These are phyloP conservation scores for Carassius gibelio DNA, from an alignment of 2,113 vertebrate genomes.

Conservation along the genomic window DNA sequence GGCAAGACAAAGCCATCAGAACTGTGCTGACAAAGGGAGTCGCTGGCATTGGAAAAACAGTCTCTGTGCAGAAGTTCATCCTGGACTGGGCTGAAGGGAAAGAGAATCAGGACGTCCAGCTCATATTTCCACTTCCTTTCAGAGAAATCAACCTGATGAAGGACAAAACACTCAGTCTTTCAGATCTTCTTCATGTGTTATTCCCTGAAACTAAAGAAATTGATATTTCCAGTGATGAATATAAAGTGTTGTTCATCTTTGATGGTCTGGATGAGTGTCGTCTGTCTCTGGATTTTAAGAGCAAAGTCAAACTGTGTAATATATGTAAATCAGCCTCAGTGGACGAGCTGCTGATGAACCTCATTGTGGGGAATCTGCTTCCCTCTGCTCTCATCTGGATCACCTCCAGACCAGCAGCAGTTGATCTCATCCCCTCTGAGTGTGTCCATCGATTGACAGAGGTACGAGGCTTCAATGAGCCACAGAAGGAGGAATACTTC, in stretches of 20 bases:
- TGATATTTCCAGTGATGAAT: background rate
- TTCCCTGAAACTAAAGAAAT: background rate
- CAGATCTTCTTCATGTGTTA: background rate
- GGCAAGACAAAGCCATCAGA: background rate
- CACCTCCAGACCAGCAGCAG: no score
- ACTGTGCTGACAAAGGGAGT: constrained; percentile 9
- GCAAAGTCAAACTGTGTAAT: no score
- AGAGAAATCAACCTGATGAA: background rate
- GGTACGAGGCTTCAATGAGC: no score
- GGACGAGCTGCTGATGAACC: no score
- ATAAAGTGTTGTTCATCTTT: background rate
- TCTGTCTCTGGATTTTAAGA: no score
- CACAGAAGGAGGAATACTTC: no score
- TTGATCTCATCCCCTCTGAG: no score
- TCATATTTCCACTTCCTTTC: background rate
- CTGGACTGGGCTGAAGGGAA: constrained; percentile 6
- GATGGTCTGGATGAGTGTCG: no score
- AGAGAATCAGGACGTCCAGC: background rate
- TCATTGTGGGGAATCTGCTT: no score
- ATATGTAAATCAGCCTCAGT: no score
- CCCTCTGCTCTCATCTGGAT: no score
- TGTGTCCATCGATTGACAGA: no score
- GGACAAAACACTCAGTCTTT: background rate
- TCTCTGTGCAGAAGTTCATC: constrained; percentile 1
- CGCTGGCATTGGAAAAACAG: constrained; percentile 7